Conservation (phyloP, 2,113 vertebrate species). For the Saguinus midas region DNA sequence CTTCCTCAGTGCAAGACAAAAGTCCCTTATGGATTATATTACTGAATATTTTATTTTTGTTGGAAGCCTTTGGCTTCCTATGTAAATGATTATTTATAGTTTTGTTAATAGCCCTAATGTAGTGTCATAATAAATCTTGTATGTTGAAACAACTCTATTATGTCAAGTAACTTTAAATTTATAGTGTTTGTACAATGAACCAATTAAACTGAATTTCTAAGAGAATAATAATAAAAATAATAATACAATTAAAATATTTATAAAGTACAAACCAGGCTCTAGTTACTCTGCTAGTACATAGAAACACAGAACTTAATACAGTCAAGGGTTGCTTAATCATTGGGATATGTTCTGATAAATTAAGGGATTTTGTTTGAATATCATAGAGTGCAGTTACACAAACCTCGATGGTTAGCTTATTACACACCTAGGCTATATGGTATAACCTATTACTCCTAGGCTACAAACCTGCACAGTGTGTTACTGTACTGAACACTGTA, state of each 20-base stretch:
- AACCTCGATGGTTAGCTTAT: background rate
- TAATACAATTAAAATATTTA: background rate
- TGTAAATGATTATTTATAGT: constrained; percentile 68
- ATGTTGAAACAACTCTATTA: constrained; percentile 24
- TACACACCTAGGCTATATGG: background rate
- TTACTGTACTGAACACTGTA: background rate
- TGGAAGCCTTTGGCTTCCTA: constrained; percentile 56
- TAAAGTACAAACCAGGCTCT: background rate
- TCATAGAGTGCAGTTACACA: background rate
- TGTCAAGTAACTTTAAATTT: background rate
- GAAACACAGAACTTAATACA: background rate
- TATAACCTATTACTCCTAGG: background rate
- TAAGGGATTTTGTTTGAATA: background rate
- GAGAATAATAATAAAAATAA: background rate
- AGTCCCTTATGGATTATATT: constrained; percentile 46
- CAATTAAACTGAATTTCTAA: background rate
- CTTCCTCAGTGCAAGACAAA: constrained; percentile 48
- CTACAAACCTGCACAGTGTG: background rate
- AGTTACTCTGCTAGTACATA: background rate
- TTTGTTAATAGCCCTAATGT: constrained; percentile 54
- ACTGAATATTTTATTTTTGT: constrained; percentile 63
- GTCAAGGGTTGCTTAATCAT: background rate
- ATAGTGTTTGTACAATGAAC: background rate
- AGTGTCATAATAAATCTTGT: constrained; percentile 40
- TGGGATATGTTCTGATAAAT: background rate